Evolutionary conservation across 2,113 vertebrate species (phyloP).

Genomic region (Oostethus manadensis): DNA sequence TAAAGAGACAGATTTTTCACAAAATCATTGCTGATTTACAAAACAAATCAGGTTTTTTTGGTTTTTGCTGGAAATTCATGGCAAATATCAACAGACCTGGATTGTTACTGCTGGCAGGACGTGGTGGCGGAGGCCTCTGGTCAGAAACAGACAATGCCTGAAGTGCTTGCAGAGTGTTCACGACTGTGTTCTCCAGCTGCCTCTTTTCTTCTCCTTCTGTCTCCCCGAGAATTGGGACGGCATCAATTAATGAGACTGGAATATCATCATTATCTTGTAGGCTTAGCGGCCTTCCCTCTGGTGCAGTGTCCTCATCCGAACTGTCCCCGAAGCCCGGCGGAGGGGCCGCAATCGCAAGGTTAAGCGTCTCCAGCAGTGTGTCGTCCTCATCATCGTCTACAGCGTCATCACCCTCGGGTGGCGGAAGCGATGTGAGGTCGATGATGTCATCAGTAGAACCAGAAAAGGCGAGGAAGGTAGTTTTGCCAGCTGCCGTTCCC

Average conservation of each 20-base stretch:
- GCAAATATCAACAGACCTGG: slow-evolving; percentile 80
- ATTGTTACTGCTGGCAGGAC: slow-evolving; percentile 70
- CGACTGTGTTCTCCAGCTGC: slow-evolving; percentile 76
- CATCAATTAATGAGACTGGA: slow-evolving; percentile 90
- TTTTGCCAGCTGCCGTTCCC: slow-evolving; percentile 72
- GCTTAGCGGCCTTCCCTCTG: slow-evolving; percentile 69
- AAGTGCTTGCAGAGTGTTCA: slow-evolving; percentile 85
- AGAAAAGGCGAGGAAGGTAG: slow-evolving; percentile 82
- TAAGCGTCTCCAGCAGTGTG: slow-evolving; percentile 85
- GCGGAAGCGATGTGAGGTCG: slow-evolving; percentile 90
- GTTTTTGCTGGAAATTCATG: too few relatives aligned
- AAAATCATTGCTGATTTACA: background rate
- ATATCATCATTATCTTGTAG: slow-evolving; percentile 74
- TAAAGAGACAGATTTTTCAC: background rate
- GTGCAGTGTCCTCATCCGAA: slow-evolving; percentile 81
- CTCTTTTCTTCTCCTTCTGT: slow-evolving; percentile 64
- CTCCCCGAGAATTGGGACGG: slow-evolving; percentile 80
- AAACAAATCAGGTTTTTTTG: too few relatives aligned
- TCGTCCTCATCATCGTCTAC: slow-evolving; percentile 87
- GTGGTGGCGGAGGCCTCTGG: slow-evolving; percentile 67
- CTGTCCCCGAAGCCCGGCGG: slow-evolving; percentile 93
- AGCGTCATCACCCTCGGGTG: slow-evolving; percentile 83
- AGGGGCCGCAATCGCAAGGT: slow-evolving; percentile 92
- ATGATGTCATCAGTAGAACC: slow-evolving; percentile 95
- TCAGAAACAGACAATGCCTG: slow-evolving; percentile 87